These are phyloP conservation scores for Stegostoma tigrinum DNA, from an alignment of 2,113 vertebrate species.

Conservation along the genomic window DNA sequence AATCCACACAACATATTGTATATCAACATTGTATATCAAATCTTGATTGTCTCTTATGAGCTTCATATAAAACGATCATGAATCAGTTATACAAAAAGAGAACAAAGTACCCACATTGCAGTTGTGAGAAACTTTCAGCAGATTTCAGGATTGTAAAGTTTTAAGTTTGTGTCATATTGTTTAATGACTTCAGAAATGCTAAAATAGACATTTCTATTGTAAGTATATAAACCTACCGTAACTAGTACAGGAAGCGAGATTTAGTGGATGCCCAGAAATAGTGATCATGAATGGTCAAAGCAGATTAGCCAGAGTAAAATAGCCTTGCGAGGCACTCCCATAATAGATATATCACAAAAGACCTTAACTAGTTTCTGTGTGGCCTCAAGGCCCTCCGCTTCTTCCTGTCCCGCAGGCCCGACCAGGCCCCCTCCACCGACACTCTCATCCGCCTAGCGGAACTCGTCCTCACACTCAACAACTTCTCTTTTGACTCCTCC, in stretches of 20 bases:
- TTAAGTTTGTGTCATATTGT: neutral
- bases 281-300: neutral
- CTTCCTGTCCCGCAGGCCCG: no score
- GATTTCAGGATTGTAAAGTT: neutral
- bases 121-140: neutral
- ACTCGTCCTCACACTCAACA: no score
- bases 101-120: neutral
- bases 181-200: neutral
- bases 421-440: no score
- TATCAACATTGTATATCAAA: no score
- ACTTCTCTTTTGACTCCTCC: no score
- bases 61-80: neutral
- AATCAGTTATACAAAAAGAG: neutral
- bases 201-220: neutral
- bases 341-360: neutral
- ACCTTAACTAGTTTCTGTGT: neutral
- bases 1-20: no score
- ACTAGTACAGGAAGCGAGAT: neutral
- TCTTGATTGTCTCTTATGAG: no score
- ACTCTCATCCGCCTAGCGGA: no score
- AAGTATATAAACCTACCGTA: neutral
- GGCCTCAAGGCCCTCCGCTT: no score
- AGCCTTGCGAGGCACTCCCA: neutral
- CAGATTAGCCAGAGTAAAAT: neutral
- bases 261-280: neutral